Conservation (phyloP, 1,140 invertebrate genomes). For the Himalopsyche phryganea region DNA sequence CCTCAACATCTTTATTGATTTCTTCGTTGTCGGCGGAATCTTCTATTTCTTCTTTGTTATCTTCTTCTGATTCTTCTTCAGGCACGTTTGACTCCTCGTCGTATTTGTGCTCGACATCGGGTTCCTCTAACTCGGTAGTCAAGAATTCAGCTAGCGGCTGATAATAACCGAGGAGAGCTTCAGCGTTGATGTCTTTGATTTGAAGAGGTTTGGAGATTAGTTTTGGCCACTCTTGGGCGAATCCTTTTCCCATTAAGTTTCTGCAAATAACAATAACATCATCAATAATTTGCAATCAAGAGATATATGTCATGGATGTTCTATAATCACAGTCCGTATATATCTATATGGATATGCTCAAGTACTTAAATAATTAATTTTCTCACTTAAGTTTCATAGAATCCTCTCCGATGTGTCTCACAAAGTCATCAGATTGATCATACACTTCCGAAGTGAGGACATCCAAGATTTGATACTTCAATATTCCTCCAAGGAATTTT, state of each 20-base stretch:
- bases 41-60: conserved; percentile 9
- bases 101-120: conserved; percentile 21
- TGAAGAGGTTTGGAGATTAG: conserved; percentile 35
- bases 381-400: conserved; percentile 36
- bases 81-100: not conserved
- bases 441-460: conserved; percentile 36
- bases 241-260: conserved; percentile 34
- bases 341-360: too few relatives aligned
- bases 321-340: too few relatives aligned
- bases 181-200: conserved; percentile 36
- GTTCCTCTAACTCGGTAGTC: conserved; percentile 35
- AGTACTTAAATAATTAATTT: too few relatives aligned
- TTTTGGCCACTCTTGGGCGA: conserved; percentile 34
- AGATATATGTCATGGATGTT: conserved; percentile 3
- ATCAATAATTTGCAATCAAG: not conserved
- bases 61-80: conserved; percentile 1
- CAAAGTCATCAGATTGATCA: conserved; percentile 38
- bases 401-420: conserved; percentile 35
- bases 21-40: conserved; percentile 10
- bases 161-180: conserved; percentile 40
- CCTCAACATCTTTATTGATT: conserved; percentile 23
- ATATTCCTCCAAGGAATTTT: conserved; percentile 47
- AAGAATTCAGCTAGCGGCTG: conserved; percentile 41
- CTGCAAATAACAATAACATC: conserved; percentile 30
- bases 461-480: conserved; percentile 50